phyloP scores from a whole-genome alignment of 2,113 vertebrate species.

The Ailurus styani region DNA sequence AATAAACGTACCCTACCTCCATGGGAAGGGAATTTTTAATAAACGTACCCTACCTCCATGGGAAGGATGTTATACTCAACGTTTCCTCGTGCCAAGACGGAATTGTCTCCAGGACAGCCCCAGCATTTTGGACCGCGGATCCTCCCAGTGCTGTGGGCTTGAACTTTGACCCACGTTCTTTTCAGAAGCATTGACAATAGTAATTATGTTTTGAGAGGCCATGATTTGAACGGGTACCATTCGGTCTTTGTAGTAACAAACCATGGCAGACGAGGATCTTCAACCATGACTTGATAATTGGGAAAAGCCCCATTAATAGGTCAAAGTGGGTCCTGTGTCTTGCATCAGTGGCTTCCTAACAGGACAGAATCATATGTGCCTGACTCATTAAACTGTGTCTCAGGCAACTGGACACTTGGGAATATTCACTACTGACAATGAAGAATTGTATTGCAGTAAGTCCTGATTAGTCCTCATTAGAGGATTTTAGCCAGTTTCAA shows the following conservation, averaged over 20 bases:
- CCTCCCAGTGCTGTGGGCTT: neutral
- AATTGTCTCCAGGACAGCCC: neutral
- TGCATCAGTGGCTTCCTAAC: neutral
- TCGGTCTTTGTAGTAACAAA: neutral
- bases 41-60: neutral
- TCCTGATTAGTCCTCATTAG: slow-evolving; percentile 28
- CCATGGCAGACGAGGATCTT: neutral
- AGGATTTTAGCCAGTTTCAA: slow-evolving; percentile 41
- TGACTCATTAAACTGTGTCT: slow-evolving; percentile 20
- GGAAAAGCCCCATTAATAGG: neutral
- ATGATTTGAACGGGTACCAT: neutral
- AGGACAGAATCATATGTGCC: neutral
- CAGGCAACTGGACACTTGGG: neutral
- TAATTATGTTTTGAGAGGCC: neutral
- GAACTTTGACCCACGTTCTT: neutral
- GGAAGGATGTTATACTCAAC: neutral
- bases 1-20: neutral
- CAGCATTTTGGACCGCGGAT: neutral
- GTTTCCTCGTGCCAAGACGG: neutral
- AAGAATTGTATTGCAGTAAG: slow-evolving; percentile 49
- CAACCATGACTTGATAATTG: slow-evolving; percentile 18
- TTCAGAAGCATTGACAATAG: neutral
- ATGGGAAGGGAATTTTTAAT: neutral
- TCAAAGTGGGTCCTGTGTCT: neutral
- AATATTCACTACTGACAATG: neutral